Conservation (phyloP, 2,888 invertebrate species). For the Trachelus stipa region DNA sequence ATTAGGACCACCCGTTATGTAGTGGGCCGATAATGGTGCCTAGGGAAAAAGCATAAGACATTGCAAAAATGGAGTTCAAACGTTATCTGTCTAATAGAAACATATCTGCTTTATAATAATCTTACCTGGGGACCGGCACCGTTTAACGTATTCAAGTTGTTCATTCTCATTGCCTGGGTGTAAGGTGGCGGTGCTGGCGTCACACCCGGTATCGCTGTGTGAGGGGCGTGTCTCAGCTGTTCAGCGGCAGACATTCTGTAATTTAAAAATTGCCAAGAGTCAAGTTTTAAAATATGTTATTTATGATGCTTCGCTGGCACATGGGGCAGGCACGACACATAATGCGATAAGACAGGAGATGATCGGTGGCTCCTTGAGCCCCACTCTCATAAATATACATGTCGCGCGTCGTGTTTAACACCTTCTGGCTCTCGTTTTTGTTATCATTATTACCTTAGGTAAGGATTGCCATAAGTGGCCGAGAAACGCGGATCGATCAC, state of each 20-base stretch:
- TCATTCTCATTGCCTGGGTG: constrained; percentile 67
- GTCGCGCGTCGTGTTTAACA: background rate
- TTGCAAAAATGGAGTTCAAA: background rate
- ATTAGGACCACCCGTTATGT: constrained; percentile 68
- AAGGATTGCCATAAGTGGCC: constrained; percentile 91
- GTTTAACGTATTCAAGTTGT: constrained; percentile 67
- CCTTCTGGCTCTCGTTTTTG: background rate
- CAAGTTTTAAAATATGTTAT: background rate
- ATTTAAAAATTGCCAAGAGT: constrained; percentile 44
- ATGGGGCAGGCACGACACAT: background rate
- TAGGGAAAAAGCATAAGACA: constrained; percentile 25
- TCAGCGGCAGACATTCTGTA: constrained; percentile 73
- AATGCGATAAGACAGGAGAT: background rate
- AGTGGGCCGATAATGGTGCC: constrained; percentile 63
- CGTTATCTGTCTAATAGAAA: too few relatives aligned
- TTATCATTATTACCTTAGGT: constrained; percentile 72
- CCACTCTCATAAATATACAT: background rate
- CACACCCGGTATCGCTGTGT: constrained; percentile 76
- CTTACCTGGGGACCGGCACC: constrained; percentile 70
- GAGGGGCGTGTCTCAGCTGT: constrained; percentile 71
- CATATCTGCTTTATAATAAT: background rate
- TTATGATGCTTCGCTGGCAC: background rate
- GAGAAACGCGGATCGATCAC: constrained; percentile 86
- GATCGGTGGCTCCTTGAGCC: background rate
- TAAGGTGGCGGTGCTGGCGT: constrained; percentile 87